Evolutionary conservation across 2,797 vertebrate species (phyloP), one percentile per base, ranked within the genome.

Genomic region (Catostomus latipinnis): DNA sequence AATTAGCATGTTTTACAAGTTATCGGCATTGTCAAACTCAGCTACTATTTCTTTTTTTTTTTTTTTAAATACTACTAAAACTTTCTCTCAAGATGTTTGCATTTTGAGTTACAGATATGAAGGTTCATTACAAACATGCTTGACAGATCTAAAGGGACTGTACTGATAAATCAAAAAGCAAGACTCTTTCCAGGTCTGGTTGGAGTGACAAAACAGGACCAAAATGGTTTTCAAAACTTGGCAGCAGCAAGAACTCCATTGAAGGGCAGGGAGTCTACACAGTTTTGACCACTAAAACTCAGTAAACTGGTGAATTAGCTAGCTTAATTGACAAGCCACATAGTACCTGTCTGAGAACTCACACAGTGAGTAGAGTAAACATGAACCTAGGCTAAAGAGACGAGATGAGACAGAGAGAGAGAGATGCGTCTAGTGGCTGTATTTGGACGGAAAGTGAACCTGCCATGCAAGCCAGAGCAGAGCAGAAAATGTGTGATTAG

Each of bases 161-260:
- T 4, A 34, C 34, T 34, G 34, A 34, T 34, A 3, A 34, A 34
- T 34, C 34, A 34, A 34, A 34, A 34, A 34, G 34, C 3, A 3
- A 34, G 34, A 34, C 34, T 34, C 34, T 34, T 58, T 14, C 13
- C 18, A 5, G n/a, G n/a, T 49, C 46, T 14, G 43, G 70, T 58
- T 67, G 66, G 22, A 22, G 46, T 1, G 34, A 4, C 34, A 34
- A 34, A 2, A 34, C 34, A 34, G 34, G 34, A 34, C 34, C 34
- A 34, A 34, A 34, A 34, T 34, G 34, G 68, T 58, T 82, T 80
- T 76, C 76, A 82, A 83, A 83, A 86, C 77, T 86, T 82, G 80
- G 82, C 80, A 83, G 74, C 66, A 73, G 78, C 70, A 63, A 45
- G 13, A 5, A 54, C 22, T 62, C 76, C 75, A 74, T 80, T 34